These are phyloP conservation scores for Altica lythri DNA, from an alignment of 2,888 invertebrate genomes.

Conservation along the genomic window DNA sequence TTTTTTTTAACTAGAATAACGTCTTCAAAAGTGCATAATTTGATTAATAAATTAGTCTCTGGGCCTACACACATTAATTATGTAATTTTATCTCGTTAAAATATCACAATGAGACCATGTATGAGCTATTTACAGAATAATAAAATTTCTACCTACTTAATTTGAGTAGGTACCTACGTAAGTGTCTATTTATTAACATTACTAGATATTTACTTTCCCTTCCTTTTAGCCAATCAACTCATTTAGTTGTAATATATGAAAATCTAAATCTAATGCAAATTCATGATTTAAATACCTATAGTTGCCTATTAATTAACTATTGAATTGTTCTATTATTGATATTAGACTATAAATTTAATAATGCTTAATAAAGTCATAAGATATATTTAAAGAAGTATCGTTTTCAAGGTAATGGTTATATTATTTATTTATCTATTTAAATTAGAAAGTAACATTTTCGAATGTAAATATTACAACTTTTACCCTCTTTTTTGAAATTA, in stretches of 20 bases:
- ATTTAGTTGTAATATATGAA: not conserved
- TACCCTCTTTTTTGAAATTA: too few relatives aligned
- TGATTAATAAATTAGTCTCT: constrained; percentile 28
- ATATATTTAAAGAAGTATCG: constrained; percentile 6
- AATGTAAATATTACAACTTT: too few relatives aligned
- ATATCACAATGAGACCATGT: constrained; percentile 17
- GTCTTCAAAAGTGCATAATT: constrained; percentile 1
- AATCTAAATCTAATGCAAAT: constrained; percentile 13
- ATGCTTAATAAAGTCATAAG: constrained; percentile 13
- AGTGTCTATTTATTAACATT: constrained; percentile 1
- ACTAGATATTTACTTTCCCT: constrained; percentile 5
- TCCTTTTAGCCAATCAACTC: constrained; percentile 3
- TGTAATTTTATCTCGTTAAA: constrained; percentile 28
- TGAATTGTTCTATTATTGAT: constrained; percentile 6
- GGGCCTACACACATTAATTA: constrained; percentile 34
- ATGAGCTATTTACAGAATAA: constrained; percentile 20
- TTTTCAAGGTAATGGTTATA: too few relatives aligned
- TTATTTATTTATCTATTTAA: too few relatives aligned
- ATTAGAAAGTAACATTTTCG: too few relatives aligned
- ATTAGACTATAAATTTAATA: constrained; percentile 15
- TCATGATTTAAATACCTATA: constrained; percentile 7
- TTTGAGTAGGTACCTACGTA: constrained; percentile 19
- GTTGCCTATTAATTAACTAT: constrained; percentile 5
- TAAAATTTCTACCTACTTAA: constrained; percentile 22
- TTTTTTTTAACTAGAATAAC: too few relatives aligned